Conservation (phyloP, 2,888 invertebrate genomes). For the Cantharis nigra region DNA sequence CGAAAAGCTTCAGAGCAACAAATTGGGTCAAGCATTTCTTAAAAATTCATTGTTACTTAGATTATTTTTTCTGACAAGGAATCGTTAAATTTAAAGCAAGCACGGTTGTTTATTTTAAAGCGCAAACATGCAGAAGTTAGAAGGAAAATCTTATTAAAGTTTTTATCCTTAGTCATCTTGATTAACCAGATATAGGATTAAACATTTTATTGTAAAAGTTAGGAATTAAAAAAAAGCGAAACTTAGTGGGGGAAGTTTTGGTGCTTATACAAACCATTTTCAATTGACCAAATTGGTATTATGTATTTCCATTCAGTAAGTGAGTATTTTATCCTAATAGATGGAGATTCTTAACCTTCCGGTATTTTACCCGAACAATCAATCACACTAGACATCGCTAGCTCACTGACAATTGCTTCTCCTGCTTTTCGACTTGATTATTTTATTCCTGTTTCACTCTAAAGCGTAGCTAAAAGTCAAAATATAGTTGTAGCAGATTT, state of each 20-base stretch:
- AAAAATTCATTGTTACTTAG: background rate
- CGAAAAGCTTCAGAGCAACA: background rate
- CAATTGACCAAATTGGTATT: slow-evolving; percentile 11
- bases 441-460: slow-evolving; percentile 23
- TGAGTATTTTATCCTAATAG: slow-evolving; percentile 14
- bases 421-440: slow-evolving; percentile 22
- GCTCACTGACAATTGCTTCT: slow-evolving; percentile 30
- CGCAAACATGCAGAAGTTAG: background rate
- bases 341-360: slow-evolving; percentile 25
- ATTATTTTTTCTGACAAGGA: background rate
- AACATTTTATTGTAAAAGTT: background rate
- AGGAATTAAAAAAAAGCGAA: background rate
- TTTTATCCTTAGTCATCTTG: background rate
- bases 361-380: slow-evolving; percentile 26
- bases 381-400: slow-evolving; percentile 30
- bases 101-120: background rate
- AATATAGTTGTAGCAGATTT: slow-evolving; percentile 28
- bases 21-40: background rate
- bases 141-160: background rate
- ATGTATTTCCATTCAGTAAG: slow-evolving; percentile 20
- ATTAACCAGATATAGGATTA: background rate
- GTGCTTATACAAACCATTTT: background rate
- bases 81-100: background rate
- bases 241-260: background rate
- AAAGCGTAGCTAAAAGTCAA: slow-evolving; percentile 20